A percentile compares a stretch with the other conserved stretches of the same genome.
Conservation (phyloP, 1,140 invertebrate species). For the Apocrypta bakeri region DNA sequence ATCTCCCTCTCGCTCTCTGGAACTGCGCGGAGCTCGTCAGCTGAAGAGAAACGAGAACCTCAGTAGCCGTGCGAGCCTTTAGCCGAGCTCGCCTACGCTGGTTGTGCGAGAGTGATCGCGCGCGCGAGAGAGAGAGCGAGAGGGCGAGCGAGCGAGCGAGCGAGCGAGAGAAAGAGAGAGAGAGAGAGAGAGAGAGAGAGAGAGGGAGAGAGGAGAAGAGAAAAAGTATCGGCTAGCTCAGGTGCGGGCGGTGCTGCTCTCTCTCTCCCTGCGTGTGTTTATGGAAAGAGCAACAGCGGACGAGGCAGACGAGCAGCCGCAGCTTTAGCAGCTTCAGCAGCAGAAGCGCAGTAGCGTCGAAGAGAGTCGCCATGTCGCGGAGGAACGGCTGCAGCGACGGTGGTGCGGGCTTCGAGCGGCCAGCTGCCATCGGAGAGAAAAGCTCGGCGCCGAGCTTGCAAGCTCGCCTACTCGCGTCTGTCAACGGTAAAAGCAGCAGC, state of each 20-base stretch:
- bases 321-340: slow-evolving; percentile 36
- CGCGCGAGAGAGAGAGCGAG: neutral
- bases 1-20: neutral
- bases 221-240: neutral
- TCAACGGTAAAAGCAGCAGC: neutral
- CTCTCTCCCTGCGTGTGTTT: neutral
- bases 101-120: neutral
- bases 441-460: neutral
- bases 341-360: slow-evolving; percentile 12
- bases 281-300: neutral
- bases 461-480: neutral
- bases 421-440: too few species aligned
- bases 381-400: neutral
- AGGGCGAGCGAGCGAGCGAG: neutral
- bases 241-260: neutral
- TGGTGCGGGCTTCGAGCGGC: too few species aligned
- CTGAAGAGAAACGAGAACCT: neutral
- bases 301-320: too few species aligned
- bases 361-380: neutral
- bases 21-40: neutral
- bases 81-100: neutral
- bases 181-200: slow-evolving; percentile 1
- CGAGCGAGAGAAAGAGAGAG: neutral
- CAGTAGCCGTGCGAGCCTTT: neutral
- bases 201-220: neutral